Evolutionary conservation across 2,113 vertebrate species (phyloP).

Genomic region (Tricholaema leucomelas): DNA sequence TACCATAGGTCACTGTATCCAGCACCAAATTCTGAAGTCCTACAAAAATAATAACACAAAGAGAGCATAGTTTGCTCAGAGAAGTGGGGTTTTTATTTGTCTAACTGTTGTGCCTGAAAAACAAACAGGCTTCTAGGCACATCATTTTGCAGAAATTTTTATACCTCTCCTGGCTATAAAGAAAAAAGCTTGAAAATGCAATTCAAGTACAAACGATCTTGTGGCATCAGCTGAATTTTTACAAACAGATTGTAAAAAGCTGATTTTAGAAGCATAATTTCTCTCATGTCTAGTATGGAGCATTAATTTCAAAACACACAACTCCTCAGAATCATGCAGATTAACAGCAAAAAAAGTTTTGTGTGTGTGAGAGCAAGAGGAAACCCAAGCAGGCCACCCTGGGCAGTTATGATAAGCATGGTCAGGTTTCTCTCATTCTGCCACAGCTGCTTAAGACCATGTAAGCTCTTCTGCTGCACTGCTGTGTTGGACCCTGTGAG

Average conservation of each 20-base stretch:
- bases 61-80: neutral
- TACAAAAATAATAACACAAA: neutral
- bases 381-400: neutral
- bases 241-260: neutral
- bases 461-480: neutral
- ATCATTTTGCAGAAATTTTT: neutral
- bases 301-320: neutral
- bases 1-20: neutral
- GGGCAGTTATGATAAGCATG: fast-evolving
- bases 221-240: neutral
- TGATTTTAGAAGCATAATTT: neutral
- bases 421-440: neutral
- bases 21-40: neutral
- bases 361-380: neutral
- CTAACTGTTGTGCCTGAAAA: neutral
- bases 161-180: neutral
- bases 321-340: neutral
- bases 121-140: neutral
- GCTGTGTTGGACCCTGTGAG: neutral
- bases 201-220: neutral
- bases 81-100: neutral
- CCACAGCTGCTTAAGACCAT: neutral
- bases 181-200: neutral
- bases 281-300: neutral
- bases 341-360: neutral